Conservation (phyloP, 2,888 invertebrate species). For the Phrixothrix hirtus region DNA sequence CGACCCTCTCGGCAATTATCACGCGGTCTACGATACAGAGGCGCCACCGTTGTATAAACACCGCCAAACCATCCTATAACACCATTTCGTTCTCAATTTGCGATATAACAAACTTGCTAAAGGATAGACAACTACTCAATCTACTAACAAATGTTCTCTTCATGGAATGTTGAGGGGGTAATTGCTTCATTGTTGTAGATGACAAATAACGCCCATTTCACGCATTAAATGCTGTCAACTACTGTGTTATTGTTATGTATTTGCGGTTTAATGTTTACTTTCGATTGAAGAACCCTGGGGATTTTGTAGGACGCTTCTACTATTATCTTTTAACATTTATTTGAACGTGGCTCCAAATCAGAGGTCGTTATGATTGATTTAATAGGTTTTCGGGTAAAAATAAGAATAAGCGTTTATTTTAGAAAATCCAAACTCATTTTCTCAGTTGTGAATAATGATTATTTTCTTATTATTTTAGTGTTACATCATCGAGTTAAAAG, state of each 20-base stretch:
- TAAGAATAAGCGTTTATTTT: too few relatives aligned
- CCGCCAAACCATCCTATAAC: constrained; percentile 32
- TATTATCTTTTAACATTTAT: constrained; percentile 8
- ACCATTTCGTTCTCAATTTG: constrained; percentile 32
- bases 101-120: constrained; percentile 18
- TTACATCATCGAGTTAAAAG: too few relatives aligned
- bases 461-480: too few relatives aligned
- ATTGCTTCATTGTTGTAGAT: constrained; percentile 35
- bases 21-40: constrained; percentile 42
- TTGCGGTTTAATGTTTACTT: constrained; percentile 11
- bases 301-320: neutral
- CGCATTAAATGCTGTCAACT: constrained; percentile 32
- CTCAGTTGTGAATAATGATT: too few relatives aligned
- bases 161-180: constrained; percentile 15
- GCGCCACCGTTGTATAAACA: constrained; percentile 33
- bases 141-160: constrained; percentile 15
- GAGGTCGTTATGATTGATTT: too few relatives aligned
- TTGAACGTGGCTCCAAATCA: neutral
- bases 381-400: too few relatives aligned
- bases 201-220: constrained; percentile 38
- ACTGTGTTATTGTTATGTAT: constrained; percentile 22
- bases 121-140: constrained; percentile 15
- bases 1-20: constrained; percentile 51
- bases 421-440: too few relatives aligned
- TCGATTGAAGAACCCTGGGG: constrained; percentile 7